Base-by-base conservation (phyloP, 2,888 invertebrate species). In the Nasonovia ribisnigri region DNA sequence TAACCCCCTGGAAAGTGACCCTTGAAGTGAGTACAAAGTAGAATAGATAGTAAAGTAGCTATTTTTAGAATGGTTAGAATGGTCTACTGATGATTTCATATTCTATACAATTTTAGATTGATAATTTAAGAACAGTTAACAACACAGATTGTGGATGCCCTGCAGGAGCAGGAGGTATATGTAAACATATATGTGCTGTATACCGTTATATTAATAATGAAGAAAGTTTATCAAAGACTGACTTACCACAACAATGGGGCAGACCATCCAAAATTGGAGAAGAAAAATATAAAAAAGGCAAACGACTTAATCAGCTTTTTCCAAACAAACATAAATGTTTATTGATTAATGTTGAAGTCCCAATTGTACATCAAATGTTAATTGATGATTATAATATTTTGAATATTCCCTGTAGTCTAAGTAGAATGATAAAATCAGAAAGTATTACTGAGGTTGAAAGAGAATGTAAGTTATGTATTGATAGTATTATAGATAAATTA, bases 401-500 rank as follows among this genome's bases (percentile, higher is more conserved):
- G n/a, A 67, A 67, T n/a, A 67, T 67, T 67, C 67, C 67, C 11
- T 67, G 67, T n/a, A 67, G 67, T 67, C n/a, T 67, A 67, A 67
- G 67, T 67, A 67, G 67, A 67, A 67, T 67, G 67, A 67, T 67
- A 10, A 67, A 67, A 67, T 10, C 29, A 67, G 67, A 67, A 67
- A 67, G 67, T 67, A 67, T 67, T n/a, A n/a, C 67, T n/a, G n/a
- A 67, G 67, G 67, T n/a, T 67, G 67, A 67, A 54, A 54, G 67
- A 67, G 67, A n/a, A 67, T 67, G n/a, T 67, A 67, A 67, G 67
- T 67, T 67, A 67, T 67, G 67, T n/a, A 67, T 67, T n/a, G 67
- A 67, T 67, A 67, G 67, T n/a, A 67, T 67, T 67, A 67, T 67
- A 67, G 67, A 67, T 67, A 29, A 67, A 67, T 67, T 67, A 67